Evolutionary conservation across 2,113 vertebrate genomes (phyloP), one percentile per base, ranked within the genome.

Genomic region (Todiramphus saurophagus): DNA sequence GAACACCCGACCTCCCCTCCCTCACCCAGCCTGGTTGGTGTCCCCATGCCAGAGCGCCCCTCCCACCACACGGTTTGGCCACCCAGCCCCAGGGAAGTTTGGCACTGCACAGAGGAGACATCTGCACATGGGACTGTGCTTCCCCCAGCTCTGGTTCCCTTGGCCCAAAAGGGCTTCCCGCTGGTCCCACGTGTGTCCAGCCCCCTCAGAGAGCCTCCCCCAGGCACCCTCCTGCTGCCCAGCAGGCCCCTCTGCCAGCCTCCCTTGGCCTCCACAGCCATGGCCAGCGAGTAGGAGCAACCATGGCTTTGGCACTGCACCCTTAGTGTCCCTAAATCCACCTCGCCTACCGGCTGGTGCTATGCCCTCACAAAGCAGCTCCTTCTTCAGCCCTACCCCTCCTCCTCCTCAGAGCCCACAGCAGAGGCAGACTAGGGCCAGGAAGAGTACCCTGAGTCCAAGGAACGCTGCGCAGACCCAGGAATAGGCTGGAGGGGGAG

Each of bases 51-150:
- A 62, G 24, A 67, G 39, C 16, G n/a, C 33, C 68, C 17, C 12
- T 55, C 25, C 33, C 7, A 4, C 13, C 13, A 16, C 41, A 16
- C 43, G 56, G 13, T 10, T 33, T 1, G 0, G 43, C 2, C 28
- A 30, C 66, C 17, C 43, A 15, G 23, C 7, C 39, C 21, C 18
- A 24, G 0, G 1, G 7, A 66, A 44, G 20, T 25, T 2, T 21
- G 11, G 44, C 35, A 43, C 55, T 7, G 23, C 37, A 27, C 41
- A 55, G 11, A 28, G 43, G 17, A 72, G 7, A 17, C 3, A 14
- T 15, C 59, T 60, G 55, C 39, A 23, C 1, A 1, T 3, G 2
- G 24, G 31, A n/a, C 39, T 64, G 43, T 1, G 2, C 15, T 13
- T 64, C 77, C 14, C 35, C 19, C 35, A 9, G 25, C 50, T 48